Evolutionary conservation across 2,888 invertebrate genomes (phyloP), one percentile per base, ranked within the genome.

Genomic region (Mimas tiliae): DNA sequence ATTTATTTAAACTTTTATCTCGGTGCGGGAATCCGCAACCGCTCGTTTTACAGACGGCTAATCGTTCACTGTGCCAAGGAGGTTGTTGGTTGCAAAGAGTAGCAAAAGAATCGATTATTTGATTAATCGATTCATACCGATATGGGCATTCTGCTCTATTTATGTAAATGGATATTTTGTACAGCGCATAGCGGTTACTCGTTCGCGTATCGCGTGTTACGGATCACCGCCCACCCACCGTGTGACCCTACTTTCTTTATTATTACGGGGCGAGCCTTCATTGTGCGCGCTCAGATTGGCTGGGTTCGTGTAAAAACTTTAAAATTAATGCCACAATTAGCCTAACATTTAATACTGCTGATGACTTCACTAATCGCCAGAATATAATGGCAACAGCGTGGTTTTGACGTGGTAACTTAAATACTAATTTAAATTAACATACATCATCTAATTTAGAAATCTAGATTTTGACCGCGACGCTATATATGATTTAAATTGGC

Each of bases 161-260:
- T 38, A 38, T 21, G 38, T 34, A 63, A 66, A 63, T 47, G 55
- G 47, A 58, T 67, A 67, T 58, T 63, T 64, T 48, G 67, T 62
- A 55, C 52, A 7, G 63, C 65, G 66, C 69, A 72, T 70, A 70
- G 69, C 70, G 69, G 66, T 68, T 69, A 75, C 71, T 75, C 75
- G 71, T 71, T 82, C 75, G 76, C 76, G 77, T 80, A 81, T 83
- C 73, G 81, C 84, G 81, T 84, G 86, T 83, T 85, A 75, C 83
- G 85, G 83, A 84, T 85, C 85, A 82, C 68, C 71, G 80, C 69
- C 64, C 63, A 52, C 67, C 64, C 33, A 42, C 65, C 71, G 73
- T 74, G 78, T 76, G 77, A 79, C 79, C 73, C 68, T 67, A 58
- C 68, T 73, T 70, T 68, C 63, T 67, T 67, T 64, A 64, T 64